A percentile compares a stretch with the other conserved stretches of the same genome.
These are phyloP conservation scores for Lepilemur ruficaudatus DNA, from an alignment of 2,797 vertebrate genomes.

Conservation along the genomic window DNA sequence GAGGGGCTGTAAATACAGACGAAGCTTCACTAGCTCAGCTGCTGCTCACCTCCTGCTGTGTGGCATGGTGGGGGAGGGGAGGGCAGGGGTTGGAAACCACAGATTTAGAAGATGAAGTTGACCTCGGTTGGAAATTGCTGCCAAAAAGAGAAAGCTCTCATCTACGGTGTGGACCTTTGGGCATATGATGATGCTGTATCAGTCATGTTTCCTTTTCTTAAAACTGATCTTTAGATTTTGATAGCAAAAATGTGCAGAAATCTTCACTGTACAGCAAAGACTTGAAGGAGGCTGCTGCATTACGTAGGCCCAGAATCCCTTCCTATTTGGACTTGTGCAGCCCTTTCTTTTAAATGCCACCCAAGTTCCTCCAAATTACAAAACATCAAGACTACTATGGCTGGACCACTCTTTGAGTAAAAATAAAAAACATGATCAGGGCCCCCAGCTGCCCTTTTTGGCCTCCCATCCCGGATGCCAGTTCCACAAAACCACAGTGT, in stretches of 20 bases:
- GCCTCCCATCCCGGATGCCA: neutral
- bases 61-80: too few species aligned
- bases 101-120: neutral
- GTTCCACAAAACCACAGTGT: neutral
- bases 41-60: too few species aligned
- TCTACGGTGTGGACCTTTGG: neutral
- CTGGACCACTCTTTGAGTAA: neutral
- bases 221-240: neutral
- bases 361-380: neutral
- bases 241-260: neutral
- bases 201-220: neutral
- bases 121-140: neutral
- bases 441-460: neutral
- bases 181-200: neutral
- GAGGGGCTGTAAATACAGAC: too few species aligned
- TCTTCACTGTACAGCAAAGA: neutral
- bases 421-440: neutral
- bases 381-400: neutral
- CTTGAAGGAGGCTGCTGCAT: neutral
- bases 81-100: too few species aligned
- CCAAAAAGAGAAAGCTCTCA: neutral
- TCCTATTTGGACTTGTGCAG: neutral
- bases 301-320: neutral
- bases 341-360: neutral
- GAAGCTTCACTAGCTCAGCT: too few species aligned